Conservation (phyloP, 2,888 invertebrate genomes). For the Ophioninae sp. region DNA sequence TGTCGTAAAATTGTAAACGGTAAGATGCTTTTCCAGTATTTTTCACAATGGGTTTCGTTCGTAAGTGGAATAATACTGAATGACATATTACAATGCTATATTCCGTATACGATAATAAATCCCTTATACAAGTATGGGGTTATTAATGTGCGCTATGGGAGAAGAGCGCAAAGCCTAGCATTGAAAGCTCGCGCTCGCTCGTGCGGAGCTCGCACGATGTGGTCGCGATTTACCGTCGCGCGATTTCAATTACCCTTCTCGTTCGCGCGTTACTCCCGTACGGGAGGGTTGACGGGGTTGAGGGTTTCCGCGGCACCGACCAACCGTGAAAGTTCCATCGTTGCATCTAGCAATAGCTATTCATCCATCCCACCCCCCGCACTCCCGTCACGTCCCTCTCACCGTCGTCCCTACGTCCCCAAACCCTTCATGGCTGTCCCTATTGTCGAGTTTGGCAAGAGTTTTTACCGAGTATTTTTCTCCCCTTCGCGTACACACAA, state of each 20-base stretch:
- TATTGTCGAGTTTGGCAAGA: conserved; percentile 44
- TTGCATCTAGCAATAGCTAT: conserved; percentile 58
- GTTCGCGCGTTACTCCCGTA: conserved; percentile 11
- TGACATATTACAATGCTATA: conserved; percentile 12
- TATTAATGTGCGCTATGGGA: conserved; percentile 55
- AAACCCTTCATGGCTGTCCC: background rate
- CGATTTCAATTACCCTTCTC: conserved; percentile 62
- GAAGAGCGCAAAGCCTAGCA: conserved; percentile 53
- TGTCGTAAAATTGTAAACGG: too few relatives aligned
- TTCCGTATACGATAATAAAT: conserved; percentile 30
- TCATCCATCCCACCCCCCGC: conserved; percentile 29
- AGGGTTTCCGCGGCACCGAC: conserved; percentile 52
- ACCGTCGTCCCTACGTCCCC: too few relatives aligned
- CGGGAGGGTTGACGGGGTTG: conserved; percentile 31
- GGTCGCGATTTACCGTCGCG: conserved; percentile 63
- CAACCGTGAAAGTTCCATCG: conserved; percentile 61
- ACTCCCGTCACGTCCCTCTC: too few relatives aligned
- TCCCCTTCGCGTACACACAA: background rate
- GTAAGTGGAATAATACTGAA: conserved; percentile 4
- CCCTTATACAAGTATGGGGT: conserved; percentile 20
- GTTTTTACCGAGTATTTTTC: conserved; percentile 18
- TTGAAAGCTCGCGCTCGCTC: conserved; percentile 54
- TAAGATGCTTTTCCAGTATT: too few relatives aligned
- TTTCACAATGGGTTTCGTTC: background rate
- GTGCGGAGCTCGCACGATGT: conserved; percentile 51